Evolutionary conservation across 2,888 invertebrate genomes (phyloP), one percentile per base, ranked within the genome.

Genomic region (Nymphalis c-album): DNA sequence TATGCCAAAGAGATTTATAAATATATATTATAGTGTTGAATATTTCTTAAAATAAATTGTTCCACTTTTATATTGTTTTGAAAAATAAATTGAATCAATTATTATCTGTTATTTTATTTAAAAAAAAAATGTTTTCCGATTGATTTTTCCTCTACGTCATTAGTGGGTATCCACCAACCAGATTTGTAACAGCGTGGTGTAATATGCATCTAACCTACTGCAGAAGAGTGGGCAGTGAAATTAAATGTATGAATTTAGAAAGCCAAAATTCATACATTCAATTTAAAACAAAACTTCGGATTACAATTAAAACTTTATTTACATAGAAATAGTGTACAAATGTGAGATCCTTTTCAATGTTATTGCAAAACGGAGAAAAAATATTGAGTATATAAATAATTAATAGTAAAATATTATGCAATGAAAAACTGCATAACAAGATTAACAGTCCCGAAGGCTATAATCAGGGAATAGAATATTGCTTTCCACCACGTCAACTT

Each of bases 371-470:
- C 18, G 50, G 50, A 50, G 50, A n/a, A 20, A 50, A 50, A 50
- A 50, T 50, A n/a, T n/a, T 13, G 40, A 13, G 2, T 40, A 13
- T 40, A 40, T 13, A 40, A 40, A 40, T 40, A 40, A 40, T 40
- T 40, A 40, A 3, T 10, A 13, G 40, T 40, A 13, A n/a, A 57
- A n/a, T 35, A 57, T 4, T 20, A 73, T 69, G 85, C 84, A n/a
- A 96, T 94, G 77, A 96, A 94, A 83, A 98, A 97, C 89, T 98
- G 98, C 76, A 96, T 95, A 0, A 96, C 73, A 63, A 98, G 92
- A 88, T 98, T 98, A 8, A 93, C 82, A 2, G 94, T 87, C 0
- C 98, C 98, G 48, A 97, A 85, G 0, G 94, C 64, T 17, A 97
- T 94, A 64, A 98, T 95, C 26, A 86, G 73, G 16, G 90, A 77